phyloP scores from a whole-genome alignment of 1,140 invertebrate species.

The Whitmania pigra region DNA sequence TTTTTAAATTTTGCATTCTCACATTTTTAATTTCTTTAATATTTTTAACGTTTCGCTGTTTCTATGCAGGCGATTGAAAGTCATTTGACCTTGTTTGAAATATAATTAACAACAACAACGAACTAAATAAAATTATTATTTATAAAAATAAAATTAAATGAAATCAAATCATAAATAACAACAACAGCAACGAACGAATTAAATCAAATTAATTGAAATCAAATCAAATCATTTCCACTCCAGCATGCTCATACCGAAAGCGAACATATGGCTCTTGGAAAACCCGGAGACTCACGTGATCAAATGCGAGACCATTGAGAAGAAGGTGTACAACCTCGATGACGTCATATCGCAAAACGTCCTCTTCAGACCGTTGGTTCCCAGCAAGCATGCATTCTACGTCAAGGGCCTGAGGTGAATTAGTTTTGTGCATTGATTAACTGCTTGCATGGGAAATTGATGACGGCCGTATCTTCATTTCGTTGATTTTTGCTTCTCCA shows the following conservation, averaged over 20 bases:
- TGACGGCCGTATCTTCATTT: too few species aligned
- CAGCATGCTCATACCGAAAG: constrained; percentile 25
- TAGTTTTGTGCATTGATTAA: too few species aligned
- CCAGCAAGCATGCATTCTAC: constrained; percentile 13
- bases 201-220: too few species aligned
- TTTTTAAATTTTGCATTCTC: too few species aligned
- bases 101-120: neutral
- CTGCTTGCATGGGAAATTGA: too few species aligned
- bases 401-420: constrained; percentile 17
- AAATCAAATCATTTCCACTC: constrained; percentile 6
- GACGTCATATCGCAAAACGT: constrained; percentile 12
- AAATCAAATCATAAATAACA: neutral
- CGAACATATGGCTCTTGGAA: constrained; percentile 24
- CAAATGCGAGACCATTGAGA: constrained; percentile 25
- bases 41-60: too few species aligned
- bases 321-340: constrained; percentile 19
- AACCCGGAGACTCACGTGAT: constrained; percentile 20
- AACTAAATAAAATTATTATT: neutral
- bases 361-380: constrained; percentile 20
- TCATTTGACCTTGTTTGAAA: too few species aligned
- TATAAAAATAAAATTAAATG: neutral
- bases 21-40: too few species aligned
- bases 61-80: too few species aligned
- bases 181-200: neutral
- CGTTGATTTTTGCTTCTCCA: too few species aligned